A percentile compares a stretch with the other conserved stretches of the same genome.
Evolutionary conservation across 64 coral and sea anemone genomes (phyloP).

Genomic region (Dendrophyllia cribrosa): DNA sequence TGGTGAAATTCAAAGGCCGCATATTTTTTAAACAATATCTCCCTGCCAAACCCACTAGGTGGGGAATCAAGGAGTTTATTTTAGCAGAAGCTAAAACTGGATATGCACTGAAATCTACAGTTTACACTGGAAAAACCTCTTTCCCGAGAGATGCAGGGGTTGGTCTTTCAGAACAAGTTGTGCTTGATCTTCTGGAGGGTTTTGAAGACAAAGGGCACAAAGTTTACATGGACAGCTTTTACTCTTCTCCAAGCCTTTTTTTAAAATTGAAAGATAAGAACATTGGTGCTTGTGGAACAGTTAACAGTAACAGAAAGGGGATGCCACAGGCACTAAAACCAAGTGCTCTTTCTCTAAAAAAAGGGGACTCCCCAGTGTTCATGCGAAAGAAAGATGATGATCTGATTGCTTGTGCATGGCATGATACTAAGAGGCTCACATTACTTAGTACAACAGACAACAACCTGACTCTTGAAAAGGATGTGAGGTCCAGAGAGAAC

Average conservation of each 20-base stretch:
- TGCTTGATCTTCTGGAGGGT: conserved; percentile 40
- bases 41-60: conserved; percentile 73
- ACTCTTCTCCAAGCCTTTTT: conserved; percentile 60
- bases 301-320: conserved; percentile 46
- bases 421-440: conserved; percentile 62
- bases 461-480: conserved; percentile 58
- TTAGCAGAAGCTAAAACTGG: conserved; percentile 71
- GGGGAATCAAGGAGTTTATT: conserved; percentile 76
- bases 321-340: conserved; percentile 57
- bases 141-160: conserved; percentile 22
- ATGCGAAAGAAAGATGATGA: conserved; percentile 21
- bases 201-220: conserved; percentile 79
- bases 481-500: background rate
- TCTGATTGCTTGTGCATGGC: conserved; percentile 82
- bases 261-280: conserved; percentile 61
- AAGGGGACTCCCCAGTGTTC: conserved; percentile 52
- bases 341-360: conserved; percentile 48
- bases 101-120: conserved; percentile 60
- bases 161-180: conserved; percentile 59
- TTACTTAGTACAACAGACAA: conserved; percentile 70
- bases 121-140: conserved; percentile 58
- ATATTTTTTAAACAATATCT: conserved; percentile 68
- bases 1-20: conserved; percentile 65
- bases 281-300: conserved; percentile 48
- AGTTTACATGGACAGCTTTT: conserved; percentile 76